These are phyloP conservation scores for Tapirus indicus DNA, from an alignment of 2,797 vertebrate species.

Conservation along the genomic window DNA sequence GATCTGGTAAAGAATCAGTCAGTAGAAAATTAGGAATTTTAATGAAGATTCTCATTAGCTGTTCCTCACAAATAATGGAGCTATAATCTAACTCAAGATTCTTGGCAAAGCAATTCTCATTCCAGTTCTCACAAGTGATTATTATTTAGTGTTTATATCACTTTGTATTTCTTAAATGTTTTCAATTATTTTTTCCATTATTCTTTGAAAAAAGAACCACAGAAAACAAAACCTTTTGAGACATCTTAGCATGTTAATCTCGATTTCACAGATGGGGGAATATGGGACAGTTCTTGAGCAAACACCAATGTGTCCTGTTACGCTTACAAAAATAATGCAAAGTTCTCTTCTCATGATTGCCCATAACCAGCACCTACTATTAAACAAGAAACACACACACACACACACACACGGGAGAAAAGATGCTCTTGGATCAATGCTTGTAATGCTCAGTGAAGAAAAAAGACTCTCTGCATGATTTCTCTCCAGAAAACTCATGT, in stretches of 20 bases:
- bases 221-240: conserved; percentile 20
- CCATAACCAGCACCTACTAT: neutral
- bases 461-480: neutral
- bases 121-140: conserved; percentile 71
- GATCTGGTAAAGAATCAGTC: conserved; percentile 64
- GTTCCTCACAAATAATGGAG: conserved; percentile 50
- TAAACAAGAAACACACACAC: neutral
- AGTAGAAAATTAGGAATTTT: conserved; percentile 75
- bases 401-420: neutral
- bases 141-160: conserved; percentile 67
- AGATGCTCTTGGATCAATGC: neutral
- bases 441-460: neutral
- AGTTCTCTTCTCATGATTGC: neutral
- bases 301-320: neutral
- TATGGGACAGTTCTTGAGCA: conserved; percentile 16
- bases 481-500: neutral
- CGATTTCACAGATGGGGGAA: conserved; percentile 33
- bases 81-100: conserved; percentile 51
- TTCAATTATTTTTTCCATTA: conserved; percentile 68
- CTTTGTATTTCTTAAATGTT: conserved; percentile 62
- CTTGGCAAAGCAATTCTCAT: conserved; percentile 57
- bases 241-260: conserved; percentile 50
- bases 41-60: conserved; percentile 65
- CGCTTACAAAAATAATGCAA: conserved; percentile 10
- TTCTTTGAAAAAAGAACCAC: neutral